Conservation (phyloP, 2,888 invertebrate species). For the Conomelus anceps region DNA sequence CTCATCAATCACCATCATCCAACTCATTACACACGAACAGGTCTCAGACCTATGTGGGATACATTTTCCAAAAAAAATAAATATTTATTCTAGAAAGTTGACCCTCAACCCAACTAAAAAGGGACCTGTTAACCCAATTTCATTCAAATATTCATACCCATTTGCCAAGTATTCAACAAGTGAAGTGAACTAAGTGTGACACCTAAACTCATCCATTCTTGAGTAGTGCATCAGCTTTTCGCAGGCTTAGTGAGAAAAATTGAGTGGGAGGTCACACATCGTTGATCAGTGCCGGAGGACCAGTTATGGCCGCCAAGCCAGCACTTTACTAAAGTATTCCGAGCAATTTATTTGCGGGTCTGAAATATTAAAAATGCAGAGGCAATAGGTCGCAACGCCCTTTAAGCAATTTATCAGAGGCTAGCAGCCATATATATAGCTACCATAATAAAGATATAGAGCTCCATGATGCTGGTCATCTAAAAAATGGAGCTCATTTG, state of each 20-base stretch:
- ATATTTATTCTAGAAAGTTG: no score
- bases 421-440: background rate
- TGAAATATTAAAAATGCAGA: background rate
- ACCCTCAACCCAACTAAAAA: no score
- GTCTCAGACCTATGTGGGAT: no score
- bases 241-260: background rate
- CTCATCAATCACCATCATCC: no score
- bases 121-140: no score
- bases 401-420: background rate
- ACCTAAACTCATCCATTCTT: background rate
- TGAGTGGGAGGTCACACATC: background rate
- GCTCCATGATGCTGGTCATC: background rate
- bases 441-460: background rate
- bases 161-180: background rate
- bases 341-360: background rate
- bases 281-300: background rate
- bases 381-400: background rate
- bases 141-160: background rate
- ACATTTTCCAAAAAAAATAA: no score
- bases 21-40: no score
- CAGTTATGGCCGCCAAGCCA: background rate
- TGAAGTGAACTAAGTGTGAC: background rate
- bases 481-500: background rate
- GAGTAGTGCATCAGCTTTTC: no score
- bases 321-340: background rate